Base-by-base conservation (phyloP, 2,888 invertebrate genomes). In the Zaprionus obscuricornis region DNA sequence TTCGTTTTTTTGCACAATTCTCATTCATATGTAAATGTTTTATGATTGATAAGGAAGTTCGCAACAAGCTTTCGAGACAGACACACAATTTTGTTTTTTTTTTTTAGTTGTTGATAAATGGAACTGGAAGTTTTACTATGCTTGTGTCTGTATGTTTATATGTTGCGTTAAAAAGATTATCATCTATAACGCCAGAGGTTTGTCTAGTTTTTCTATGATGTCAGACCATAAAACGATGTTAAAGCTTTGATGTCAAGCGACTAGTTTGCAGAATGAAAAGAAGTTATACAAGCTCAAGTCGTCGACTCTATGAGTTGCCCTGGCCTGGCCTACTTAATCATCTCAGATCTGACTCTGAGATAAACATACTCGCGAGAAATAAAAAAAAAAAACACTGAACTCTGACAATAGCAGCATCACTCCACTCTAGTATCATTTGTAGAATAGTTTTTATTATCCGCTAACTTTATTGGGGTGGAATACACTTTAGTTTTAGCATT, bases 41-140 rank as follows among this genome's bases (percentile, higher is more conserved):
- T 39, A 40, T 78, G 79, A 71, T 85, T 71, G 85, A 82, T 85
- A 85, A 85, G 75, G 64, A 82, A 78, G 78, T 65, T 56, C 40
- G 20, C 33, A 24, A 36, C 18, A 3, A 17, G 14, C 26, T n/a
- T n/a, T n/a, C 39, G 27, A 24, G 18, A 36, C 22, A 8, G 36
- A 37, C 37, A 39, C 33, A 31, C 36, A 42, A n/a, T n/a, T n/a
- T n/a, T n/a, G n/a, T n/a, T n/a, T n/a, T n/a, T n/a, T n/a, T 18
- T 42, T 51, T 39, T 62, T 50, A 46, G 40, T 63, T 57, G 39
- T 51, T 66, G 69, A 67, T 55, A 50, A 78, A 78, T 73, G 39
- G 42, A 43, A 17, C 45, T 55, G 31, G 36, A 29, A 34, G 17
- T 36, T 8, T 45, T 20, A 33, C 31, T 20, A 8, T 26, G 4